Base-by-base conservation (phyloP, 2,113 vertebrate genomes). In the Athene noctua region DNA sequence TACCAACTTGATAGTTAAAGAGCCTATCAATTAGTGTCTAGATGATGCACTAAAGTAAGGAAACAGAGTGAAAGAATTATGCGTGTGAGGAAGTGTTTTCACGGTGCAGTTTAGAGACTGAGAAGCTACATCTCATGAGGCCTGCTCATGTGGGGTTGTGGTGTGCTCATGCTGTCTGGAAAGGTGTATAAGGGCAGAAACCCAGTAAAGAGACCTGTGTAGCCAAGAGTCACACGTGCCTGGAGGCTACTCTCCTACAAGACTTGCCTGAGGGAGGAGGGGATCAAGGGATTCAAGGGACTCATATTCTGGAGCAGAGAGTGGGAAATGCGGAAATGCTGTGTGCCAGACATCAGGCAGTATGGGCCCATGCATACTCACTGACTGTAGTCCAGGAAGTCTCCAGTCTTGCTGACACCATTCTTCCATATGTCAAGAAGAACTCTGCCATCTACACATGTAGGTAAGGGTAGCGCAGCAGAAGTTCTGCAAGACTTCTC, bases 31-130 rank as follows among this genome's bases (percentile, higher is more conserved):
- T 72, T 83, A 52, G 17, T 78, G 25, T 19, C 30, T 52, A 68
- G 34, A 38, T 55, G 25, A 4, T 14, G 7, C 0, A 1, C 11
- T 80, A 49, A 63, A 52, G 5, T 0, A 2, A 88, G 52, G 32
- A 80, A 83, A 52, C 1, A 12, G 14, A 38, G 6, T 58, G 47
- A 61, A 82, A 80, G 22, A 15, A 13, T 47, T 44, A 15, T 5
- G 1, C 34, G 3, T 23, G 12, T 23, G 16, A 80, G 7, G 13
- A 88, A 61, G 3, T n/a, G n/a, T 82, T 92, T 80, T 42, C 49
- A 55, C 13, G 65, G 26, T 34, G 18, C 9, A 30, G 13, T 14
- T 52, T 16, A 16, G 52, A 44, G 27, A 18, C 8, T 40, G 46
- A 74, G 38, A 26, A 67, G 34, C 22, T 82, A 7, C 34, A 25